A percentile compares a stretch with the other conserved stretches of the same genome.
Conservation (phyloP, 2,113 vertebrate species). For the Chascanopsetta lugubris region DNA sequence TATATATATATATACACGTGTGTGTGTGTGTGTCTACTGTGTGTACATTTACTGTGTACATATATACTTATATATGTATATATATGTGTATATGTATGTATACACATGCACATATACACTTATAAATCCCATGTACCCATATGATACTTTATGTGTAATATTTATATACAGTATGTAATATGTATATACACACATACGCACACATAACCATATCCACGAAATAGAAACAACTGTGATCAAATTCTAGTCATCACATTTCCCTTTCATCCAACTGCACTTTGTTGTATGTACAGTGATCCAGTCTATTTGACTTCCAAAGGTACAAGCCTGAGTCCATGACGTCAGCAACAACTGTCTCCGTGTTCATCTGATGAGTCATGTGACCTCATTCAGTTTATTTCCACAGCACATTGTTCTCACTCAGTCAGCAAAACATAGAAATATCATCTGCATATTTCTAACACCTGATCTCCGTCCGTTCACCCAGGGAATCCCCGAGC, state of each 20-base stretch:
- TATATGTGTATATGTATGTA: too few relatives aligned
- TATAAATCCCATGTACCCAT: too few relatives aligned
- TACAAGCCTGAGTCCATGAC: not conserved
- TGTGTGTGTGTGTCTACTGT: too few relatives aligned
- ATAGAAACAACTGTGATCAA: not conserved
- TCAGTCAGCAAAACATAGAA: too few relatives aligned
- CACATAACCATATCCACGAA: not conserved
- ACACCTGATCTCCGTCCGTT: not conserved
- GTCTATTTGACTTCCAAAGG: slow-evolving; percentile 50
- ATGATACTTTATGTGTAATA: too few relatives aligned
- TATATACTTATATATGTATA: too few relatives aligned
- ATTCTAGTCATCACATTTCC: not conserved
- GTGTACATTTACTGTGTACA: too few relatives aligned
- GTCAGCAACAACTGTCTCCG: slow-evolving; percentile 26
- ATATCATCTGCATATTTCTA: too few relatives aligned
- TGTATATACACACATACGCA: too few relatives aligned
- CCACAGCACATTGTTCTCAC: not conserved
- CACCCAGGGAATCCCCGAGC: slow-evolving; percentile 94
- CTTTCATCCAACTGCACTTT: not conserved
- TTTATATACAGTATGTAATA: too few relatives aligned
- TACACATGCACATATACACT: too few relatives aligned
- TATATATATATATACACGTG: too few relatives aligned
- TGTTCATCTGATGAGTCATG: slow-evolving; percentile 29
- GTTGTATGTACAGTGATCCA: not conserved
- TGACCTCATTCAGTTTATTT: not conserved